Conservation (phyloP, 2,113 vertebrate genomes). For the Actenoides hombroni region DNA sequence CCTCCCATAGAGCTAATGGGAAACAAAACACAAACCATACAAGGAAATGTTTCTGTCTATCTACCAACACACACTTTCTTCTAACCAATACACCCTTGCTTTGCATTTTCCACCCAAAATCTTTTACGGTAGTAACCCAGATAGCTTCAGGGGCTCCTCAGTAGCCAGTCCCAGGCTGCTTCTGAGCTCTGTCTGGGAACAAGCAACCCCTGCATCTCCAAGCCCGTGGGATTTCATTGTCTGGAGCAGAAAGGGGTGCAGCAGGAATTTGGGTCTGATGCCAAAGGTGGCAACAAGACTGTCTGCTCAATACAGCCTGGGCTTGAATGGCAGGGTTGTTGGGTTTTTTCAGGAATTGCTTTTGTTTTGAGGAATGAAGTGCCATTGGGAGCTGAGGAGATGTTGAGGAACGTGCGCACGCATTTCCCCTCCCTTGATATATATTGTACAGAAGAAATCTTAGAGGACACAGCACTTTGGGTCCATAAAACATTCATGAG, state of each 20-base stretch:
- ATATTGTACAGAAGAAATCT: not conserved
- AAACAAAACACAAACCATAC: slow-evolving; percentile 35
- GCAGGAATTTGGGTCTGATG: not conserved
- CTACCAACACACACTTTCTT: not conserved
- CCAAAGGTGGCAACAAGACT: not conserved
- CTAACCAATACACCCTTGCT: not conserved
- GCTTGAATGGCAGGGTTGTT: not conserved
- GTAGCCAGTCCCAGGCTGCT: not conserved
- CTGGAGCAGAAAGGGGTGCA: not conserved
- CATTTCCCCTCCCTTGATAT: not conserved
- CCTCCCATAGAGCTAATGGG: slow-evolving; percentile 17
- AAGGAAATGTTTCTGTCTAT: slow-evolving; percentile 20
- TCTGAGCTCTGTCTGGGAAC: not conserved
- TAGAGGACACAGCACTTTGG: not conserved
- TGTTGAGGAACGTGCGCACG: not conserved
- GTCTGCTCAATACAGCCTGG: not conserved
- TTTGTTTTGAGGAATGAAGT: not conserved
- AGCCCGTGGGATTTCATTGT: not conserved
- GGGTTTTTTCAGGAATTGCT: too few species aligned
- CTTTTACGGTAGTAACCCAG: not conserved
- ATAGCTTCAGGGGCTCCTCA: not conserved
- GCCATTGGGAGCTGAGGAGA: not conserved
- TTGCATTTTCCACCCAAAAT: not conserved
- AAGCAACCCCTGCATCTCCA: not conserved
- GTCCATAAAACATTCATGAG: not conserved